These are phyloP conservation scores for Lasioglossum calceatum DNA, from an alignment of 2,888 invertebrate species.

Conservation along the genomic window DNA sequence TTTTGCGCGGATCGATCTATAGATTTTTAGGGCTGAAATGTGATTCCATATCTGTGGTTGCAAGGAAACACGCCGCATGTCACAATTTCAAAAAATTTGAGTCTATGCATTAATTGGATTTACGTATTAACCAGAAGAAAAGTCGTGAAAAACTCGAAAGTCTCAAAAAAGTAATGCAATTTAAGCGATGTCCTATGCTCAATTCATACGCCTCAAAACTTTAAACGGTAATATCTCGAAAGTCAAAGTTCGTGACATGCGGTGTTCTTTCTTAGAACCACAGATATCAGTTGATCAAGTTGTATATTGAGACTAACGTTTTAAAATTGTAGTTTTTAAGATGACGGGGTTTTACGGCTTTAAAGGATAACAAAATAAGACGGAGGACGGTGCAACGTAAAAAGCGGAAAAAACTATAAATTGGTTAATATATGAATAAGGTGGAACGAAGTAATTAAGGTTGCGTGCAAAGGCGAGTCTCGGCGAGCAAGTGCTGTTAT, in stretches of 20 bases:
- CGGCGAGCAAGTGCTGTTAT: not conserved
- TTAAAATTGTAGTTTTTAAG: not conserved
- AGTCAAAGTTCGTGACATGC: too few species aligned
- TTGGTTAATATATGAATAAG: not conserved
- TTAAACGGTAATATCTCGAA: too few species aligned
- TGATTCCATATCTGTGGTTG: not conserved
- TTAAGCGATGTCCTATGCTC: too few species aligned
- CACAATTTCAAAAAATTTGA: too few species aligned
- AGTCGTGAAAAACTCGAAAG: too few species aligned
- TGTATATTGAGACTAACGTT: not conserved
- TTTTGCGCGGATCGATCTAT: not conserved
- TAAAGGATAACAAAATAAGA: not conserved
- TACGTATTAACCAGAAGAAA: too few species aligned
- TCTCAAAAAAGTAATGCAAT: too few species aligned
- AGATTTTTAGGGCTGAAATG: not conserved
- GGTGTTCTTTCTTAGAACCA: too few species aligned
- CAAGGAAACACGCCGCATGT: too few species aligned
- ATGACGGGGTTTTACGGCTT: not conserved
- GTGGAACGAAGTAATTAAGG: conserved; percentile 2
- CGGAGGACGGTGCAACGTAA: too few species aligned
- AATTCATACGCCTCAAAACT: too few species aligned
- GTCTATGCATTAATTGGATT: too few species aligned
- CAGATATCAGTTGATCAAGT: not conserved
- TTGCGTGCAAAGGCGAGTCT: not conserved
- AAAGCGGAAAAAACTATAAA: not conserved